These are phyloP conservation scores for Ochropleura plecta DNA, from an alignment of 2,888 invertebrate species.

Conservation along the genomic window DNA sequence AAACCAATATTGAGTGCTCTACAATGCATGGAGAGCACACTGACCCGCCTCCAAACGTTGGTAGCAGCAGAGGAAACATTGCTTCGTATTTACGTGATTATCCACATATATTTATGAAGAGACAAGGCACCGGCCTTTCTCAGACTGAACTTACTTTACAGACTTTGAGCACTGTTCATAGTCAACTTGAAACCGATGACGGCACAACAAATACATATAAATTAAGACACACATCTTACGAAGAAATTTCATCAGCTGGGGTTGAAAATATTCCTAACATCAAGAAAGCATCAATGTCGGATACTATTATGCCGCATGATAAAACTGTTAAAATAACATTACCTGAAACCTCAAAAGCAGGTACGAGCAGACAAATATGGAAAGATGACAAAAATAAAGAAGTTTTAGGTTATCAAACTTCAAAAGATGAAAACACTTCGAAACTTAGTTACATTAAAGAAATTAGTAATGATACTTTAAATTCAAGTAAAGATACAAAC, in stretches of 20 bases:
- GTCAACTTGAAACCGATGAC: constrained; percentile 41
- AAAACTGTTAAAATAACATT: constrained; percentile 13
- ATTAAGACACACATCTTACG: constrained; percentile 29
- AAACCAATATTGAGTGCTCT: constrained; percentile 65
- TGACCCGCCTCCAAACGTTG: constrained; percentile 79
- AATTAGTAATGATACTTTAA: neutral
- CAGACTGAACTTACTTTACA: constrained; percentile 50
- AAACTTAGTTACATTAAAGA: neutral
- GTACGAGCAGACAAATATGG: constrained; percentile 16
- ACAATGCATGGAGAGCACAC: constrained; percentile 71
- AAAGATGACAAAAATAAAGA: constrained; percentile 5
- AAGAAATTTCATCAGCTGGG: constrained; percentile 21
- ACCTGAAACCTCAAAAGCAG: neutral
- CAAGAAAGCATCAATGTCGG: constrained; percentile 23
- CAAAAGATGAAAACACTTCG: neutral
- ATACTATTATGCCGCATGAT: constrained; percentile 7
- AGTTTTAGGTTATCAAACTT: neutral
- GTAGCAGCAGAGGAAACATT: constrained; percentile 75
- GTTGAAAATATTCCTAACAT: constrained; percentile 37
- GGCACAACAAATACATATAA: constrained; percentile 10
- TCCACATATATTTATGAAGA: constrained; percentile 86
- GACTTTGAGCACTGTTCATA: constrained; percentile 40
- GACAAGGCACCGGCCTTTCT: constrained; percentile 69
- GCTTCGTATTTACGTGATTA: constrained; percentile 84
- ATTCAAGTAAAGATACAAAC: constrained; percentile 6